Base-by-base conservation (phyloP, 2,797 vertebrate genomes). In the Melanogrammus aeglefinus region DNA sequence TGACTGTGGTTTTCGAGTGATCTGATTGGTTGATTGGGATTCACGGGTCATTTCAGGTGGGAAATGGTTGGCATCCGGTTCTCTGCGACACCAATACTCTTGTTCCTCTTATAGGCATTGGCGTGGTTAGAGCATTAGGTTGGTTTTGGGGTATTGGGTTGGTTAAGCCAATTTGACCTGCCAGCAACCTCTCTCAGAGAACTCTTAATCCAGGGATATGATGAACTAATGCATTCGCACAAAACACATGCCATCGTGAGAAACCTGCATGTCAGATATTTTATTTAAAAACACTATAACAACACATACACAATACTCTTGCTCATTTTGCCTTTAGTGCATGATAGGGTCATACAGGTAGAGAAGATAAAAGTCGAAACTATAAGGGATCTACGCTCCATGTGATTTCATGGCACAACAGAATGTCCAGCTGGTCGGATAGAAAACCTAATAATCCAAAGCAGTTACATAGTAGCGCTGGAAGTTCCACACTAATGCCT, bases 271-370 rank as follows among this genome's bases (percentile, higher is more conserved):
- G 27, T 72, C 7, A 33, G 29, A 72, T 35, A 72, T 72, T 72
- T 72, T 72, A 72, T 72, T 72, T 72, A 35, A 72, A 72, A 33
- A 72, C 31, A 72, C 14, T 72, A 35, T 72, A 72, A 72, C 33
- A 71, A 29, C 24, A 72, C 33, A 1, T 35, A 72, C 70, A 72
- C 70, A 69, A 69, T n/a, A 69, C 63, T 27, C 35, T 7, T 18
- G 57, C 7, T 63, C 57, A 24, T n/a, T 24, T 63, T 63, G n/a
- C 57, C 57, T n/a, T 63, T 63, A 24, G n/a, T 18, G 21, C 57
- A 63, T 18, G 16, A 63, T 18, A 14, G 4, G 47, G 18, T 18
- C 47, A 57, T 12, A 63, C 57, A 63, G 57, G n/a, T 7, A n/a
- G 7, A 63, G 63, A 69, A 24, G 63, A 27, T 69, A 69, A 24